Conservation (phyloP, 2,797 vertebrate species). For the Pteronotus mesoamericanus region DNA sequence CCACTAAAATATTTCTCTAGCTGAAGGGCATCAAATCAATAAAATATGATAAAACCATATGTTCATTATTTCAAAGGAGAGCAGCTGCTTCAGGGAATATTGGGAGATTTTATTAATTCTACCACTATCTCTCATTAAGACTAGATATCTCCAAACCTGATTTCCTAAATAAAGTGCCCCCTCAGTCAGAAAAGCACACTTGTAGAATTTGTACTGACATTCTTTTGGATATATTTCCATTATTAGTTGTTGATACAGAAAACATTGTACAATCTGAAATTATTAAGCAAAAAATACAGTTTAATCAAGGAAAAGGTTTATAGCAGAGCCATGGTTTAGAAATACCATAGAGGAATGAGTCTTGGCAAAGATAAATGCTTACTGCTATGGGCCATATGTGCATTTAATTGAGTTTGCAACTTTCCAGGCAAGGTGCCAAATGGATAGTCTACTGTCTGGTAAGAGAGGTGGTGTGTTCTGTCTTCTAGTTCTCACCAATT, state of each 20-base stretch:
- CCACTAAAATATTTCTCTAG: conserved; percentile 81
- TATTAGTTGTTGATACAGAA: conserved; percentile 65
- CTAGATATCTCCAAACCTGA: conserved; percentile 78
- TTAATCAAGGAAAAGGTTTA: conserved; percentile 66
- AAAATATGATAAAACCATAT: conserved; percentile 86
- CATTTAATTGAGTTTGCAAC: conserved; percentile 82
- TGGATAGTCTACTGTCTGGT: conserved; percentile 72
- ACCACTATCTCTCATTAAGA: conserved; percentile 80
- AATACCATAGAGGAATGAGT: conserved; percentile 51
- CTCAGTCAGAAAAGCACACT: conserved; percentile 68
- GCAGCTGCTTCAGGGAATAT: conserved; percentile 82
- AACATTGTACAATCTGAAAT: conserved; percentile 66
- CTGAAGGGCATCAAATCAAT: conserved; percentile 84
- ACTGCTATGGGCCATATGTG: conserved; percentile 77
- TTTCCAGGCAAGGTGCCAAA: conserved; percentile 81
- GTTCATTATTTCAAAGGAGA: conserved; percentile 84
- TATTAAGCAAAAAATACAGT: conserved; percentile 55
- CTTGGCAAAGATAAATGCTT: conserved; percentile 77
- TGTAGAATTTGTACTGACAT: conserved; percentile 65
- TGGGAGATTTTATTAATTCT: conserved; percentile 84
- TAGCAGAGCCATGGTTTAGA: conserved; percentile 52
- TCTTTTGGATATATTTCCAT: conserved; percentile 66
- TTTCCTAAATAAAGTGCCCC: conserved; percentile 77
- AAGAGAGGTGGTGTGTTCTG: conserved; percentile 53
- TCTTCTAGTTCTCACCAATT: conserved; percentile 59